These are phyloP conservation scores for Trinectes maculatus DNA, from an alignment of 2,113 vertebrate genomes.

Conservation along the genomic window DNA sequence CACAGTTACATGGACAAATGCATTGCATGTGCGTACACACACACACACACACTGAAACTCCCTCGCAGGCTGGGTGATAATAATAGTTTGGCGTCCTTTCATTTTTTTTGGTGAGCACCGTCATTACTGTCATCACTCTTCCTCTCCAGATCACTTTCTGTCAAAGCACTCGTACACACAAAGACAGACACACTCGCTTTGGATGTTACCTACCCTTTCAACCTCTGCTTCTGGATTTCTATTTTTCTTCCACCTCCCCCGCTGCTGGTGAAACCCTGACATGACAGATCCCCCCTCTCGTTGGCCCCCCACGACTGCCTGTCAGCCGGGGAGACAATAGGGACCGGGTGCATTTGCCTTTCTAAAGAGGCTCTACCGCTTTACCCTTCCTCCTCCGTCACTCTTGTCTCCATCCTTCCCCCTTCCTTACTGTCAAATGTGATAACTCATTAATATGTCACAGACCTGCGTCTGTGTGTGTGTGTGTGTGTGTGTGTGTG, in stretches of 20 bases:
- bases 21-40: not conserved
- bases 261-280: slow-evolving; percentile 44
- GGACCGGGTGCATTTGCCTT: slow-evolving; percentile 61
- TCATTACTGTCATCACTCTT: slow-evolving; percentile 64
- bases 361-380: slow-evolving; percentile 50
- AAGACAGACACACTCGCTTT: slow-evolving; percentile 21
- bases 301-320: slow-evolving; percentile 51
- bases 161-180: slow-evolving; percentile 30
- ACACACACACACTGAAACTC: slow-evolving; percentile 13
- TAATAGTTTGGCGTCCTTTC: slow-evolving; percentile 48
- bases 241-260: slow-evolving; percentile 30
- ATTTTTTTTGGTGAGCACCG: slow-evolving; percentile 50
- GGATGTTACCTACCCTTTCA: slow-evolving; percentile 37
- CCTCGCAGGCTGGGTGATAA: slow-evolving; percentile 41
- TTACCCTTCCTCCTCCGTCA: slow-evolving; percentile 16
- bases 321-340: slow-evolving; percentile 65
- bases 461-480: slow-evolving; percentile 42
- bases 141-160: slow-evolving; percentile 56
- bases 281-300: slow-evolving; percentile 36
- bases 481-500: slow-evolving; percentile 22
- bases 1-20: not conserved
- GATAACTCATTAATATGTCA: slow-evolving; percentile 70
- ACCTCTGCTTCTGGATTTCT: slow-evolving; percentile 45
- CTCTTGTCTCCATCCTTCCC: slow-evolving; percentile 9
- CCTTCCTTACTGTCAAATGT: slow-evolving; percentile 39